Percentiles rank a stretch among this genome's conserved stretches.
Evolutionary conservation across 1,140 invertebrate species (phyloP).

Genomic region (Ditylenchus dipsaci): DNA sequence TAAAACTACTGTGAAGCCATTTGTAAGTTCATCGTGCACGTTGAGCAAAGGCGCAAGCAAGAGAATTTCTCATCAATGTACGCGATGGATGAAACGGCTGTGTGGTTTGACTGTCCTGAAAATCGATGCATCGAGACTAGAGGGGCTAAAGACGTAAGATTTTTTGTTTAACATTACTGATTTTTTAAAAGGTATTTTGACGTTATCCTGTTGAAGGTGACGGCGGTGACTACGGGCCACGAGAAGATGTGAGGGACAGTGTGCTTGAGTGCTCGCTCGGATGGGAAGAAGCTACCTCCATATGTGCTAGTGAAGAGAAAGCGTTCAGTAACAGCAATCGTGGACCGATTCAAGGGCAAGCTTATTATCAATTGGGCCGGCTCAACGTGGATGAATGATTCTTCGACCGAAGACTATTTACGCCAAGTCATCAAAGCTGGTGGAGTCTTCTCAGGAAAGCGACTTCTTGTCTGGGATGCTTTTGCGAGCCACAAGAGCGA

Average conservation of each 20-base stretch:
- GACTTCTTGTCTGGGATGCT: conserved; percentile 12
- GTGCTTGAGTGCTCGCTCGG: not conserved
- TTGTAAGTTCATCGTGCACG: too few species aligned
- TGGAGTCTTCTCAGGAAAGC: conserved; percentile 3
- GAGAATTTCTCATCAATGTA: too few species aligned
- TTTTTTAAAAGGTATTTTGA: too few species aligned
- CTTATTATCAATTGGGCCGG: not conserved
- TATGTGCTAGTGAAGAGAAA: conserved; percentile 6
- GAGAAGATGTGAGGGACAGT: conserved; percentile 9
- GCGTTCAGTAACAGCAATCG: not conserved
- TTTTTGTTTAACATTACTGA: too few species aligned
- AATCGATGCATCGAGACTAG: too few species aligned
- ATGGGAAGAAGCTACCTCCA: not conserved
- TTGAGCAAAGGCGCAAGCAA: too few species aligned
- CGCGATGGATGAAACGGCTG: too few species aligned
- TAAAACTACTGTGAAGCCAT: too few species aligned
- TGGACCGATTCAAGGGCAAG: conserved; percentile 10
- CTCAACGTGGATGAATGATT: conserved; percentile 4
- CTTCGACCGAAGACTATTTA: not conserved
- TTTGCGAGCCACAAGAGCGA: conserved; percentile 2
- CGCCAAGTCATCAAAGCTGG: not conserved
- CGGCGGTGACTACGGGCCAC: conserved; percentile 10
- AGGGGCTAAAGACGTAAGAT: too few species aligned
- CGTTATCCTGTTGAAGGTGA: too few species aligned
- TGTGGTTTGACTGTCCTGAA: too few species aligned